Base-by-base conservation (phyloP, 2,888 invertebrate species). In the Harpagoxenus sublaevis region DNA sequence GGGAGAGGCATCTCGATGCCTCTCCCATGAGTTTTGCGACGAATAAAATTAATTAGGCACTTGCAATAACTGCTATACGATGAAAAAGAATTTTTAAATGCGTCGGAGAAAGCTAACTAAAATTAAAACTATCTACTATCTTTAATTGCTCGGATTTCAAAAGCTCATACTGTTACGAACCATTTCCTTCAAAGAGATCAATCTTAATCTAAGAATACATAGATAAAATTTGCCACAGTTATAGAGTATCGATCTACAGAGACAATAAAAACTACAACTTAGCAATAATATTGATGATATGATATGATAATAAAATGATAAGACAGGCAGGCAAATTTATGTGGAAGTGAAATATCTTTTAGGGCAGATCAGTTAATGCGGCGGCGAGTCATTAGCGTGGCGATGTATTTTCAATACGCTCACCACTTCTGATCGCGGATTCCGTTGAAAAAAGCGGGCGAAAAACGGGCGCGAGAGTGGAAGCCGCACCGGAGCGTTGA, bases 351-450 rank as follows among this genome's bases (percentile, higher is more conserved):
- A 31, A 42, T 62, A 78, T 77, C 51, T 78, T 53, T 8, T 15
- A 2, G 42, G 53, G 23, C 23, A 57, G 23, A 35, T 60, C 55
- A 42, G 55, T 57, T 57, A 66, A 79, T 65, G 35, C 35, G 57
- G 15, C 31, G 48, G 51, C 35, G 73, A 84, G 68, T 86, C 86
- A 86, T 86, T 86, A 86, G 83, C 65, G 77, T 57, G 77, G 57
- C 77, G 65, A 86, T 86, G 86, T 71, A 65, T 86, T 86, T 77
- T 83, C 83, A 74, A 86, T 86, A 77, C 60, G 68, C 71, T 83
- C 83, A 18, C n/a, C 73, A 75, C 45, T 70, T 70, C 71, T 48
- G 35, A 48, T 79, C 75, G 82, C 42, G 73, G 28, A 39, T 15
- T 48, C 12, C 48, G 31, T 18, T 9, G n/a, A 75, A 82, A 73